These are phyloP conservation scores for Metopia argyrocephala DNA, from an alignment of 2,888 invertebrate genomes.

Conservation along the genomic window DNA sequence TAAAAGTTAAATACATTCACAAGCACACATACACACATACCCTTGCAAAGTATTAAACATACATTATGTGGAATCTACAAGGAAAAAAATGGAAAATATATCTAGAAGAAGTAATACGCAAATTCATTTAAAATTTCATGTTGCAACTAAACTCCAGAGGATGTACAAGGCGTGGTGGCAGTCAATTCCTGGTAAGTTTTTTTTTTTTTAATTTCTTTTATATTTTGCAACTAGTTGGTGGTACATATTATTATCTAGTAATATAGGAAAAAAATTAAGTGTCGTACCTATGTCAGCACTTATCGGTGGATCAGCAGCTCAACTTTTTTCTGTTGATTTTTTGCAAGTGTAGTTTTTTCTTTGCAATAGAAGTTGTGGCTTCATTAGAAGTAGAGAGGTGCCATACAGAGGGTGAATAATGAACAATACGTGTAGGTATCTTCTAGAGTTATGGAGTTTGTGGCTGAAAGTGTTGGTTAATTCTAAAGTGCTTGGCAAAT, in stretches of 20 bases:
- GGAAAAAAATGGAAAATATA: too few relatives aligned
- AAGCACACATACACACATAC: background rate
- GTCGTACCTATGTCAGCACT: constrained; percentile 68
- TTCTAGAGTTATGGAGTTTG: constrained; percentile 51
- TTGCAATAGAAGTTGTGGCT: background rate
- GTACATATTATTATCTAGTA: constrained; percentile 58
- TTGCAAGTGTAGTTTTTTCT: background rate
- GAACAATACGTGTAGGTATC: constrained; percentile 33
- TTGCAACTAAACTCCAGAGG: constrained; percentile 2
- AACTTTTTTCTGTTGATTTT: constrained; percentile 40
- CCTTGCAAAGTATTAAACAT: constrained; percentile 30
- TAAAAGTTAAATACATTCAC: constrained; percentile 71
- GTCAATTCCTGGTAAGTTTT: constrained; percentile 21
- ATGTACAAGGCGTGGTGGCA: background rate
- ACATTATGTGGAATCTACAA: constrained; percentile 34
- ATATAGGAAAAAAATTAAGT: constrained; percentile 51
- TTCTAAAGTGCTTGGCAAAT: constrained; percentile 70
- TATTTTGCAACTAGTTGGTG: constrained; percentile 53
- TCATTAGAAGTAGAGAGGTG: constrained; percentile 24
- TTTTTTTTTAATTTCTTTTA: constrained; percentile 24
- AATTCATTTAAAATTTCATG: constrained; percentile 46
- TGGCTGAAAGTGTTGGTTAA: constrained; percentile 65
- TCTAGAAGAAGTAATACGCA: constrained; percentile 56
- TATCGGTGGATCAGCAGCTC: constrained; percentile 65
- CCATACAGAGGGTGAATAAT: constrained; percentile 2